Evolutionary conservation across 1,140 invertebrate genomes (phyloP).

Genomic region (Drosophila lacertosa): DNA sequence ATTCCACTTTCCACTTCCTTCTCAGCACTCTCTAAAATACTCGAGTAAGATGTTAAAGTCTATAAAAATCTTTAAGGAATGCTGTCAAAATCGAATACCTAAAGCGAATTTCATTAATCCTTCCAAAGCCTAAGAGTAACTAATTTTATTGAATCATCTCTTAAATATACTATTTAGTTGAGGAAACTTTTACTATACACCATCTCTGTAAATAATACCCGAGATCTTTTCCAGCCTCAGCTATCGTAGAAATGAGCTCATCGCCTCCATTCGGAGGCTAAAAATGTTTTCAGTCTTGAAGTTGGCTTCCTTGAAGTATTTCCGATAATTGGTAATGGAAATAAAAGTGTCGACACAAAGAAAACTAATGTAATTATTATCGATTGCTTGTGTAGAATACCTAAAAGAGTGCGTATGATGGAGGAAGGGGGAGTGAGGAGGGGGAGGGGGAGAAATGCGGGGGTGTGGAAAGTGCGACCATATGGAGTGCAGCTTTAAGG

Average conservation of each 20-base stretch:
- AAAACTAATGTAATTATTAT: conserved; percentile 47
- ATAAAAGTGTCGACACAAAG: conserved; percentile 35
- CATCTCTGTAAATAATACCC: not conserved
- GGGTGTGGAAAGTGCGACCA: not conserved
- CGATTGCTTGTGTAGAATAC: conserved; percentile 27
- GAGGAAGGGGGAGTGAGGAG: not conserved
- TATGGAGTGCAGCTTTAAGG: conserved; percentile 44
- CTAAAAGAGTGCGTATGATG: not conserved
- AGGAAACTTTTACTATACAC: too few relatives aligned
- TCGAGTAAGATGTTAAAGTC: too few relatives aligned
- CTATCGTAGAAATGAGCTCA: not conserved
- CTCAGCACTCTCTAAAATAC: too few relatives aligned
- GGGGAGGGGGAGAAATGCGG: not conserved
- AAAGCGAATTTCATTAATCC: too few relatives aligned
- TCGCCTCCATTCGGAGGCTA: not conserved
- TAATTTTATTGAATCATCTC: too few relatives aligned
- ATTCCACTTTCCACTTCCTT: too few relatives aligned
- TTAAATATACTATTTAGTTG: too few relatives aligned
- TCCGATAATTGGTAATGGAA: conserved; percentile 40
- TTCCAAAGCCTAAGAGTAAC: too few relatives aligned
- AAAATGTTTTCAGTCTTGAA: not conserved
- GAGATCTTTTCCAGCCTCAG: not conserved
- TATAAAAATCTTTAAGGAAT: too few relatives aligned
- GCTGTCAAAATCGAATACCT: too few relatives aligned
- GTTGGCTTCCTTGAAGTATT: conserved; percentile 21